phyloP scores from a whole-genome alignment of 1,140 invertebrate species.

The Mylabris phalerata region DNA sequence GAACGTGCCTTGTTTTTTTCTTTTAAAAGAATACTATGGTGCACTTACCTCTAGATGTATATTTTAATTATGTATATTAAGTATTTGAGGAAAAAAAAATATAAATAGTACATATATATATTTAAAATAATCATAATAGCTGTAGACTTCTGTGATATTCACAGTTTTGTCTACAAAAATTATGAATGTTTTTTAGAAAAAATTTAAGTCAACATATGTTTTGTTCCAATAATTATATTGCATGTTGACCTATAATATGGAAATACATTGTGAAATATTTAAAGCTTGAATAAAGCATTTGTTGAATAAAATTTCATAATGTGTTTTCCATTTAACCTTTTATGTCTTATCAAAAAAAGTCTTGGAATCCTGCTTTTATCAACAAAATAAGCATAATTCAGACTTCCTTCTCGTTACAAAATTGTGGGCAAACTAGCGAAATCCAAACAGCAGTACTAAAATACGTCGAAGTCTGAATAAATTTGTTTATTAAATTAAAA shows the following conservation, averaged over 20 bases:
- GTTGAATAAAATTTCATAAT: constrained; percentile 53
- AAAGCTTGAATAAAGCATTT: constrained; percentile 58
- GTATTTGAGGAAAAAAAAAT: no score
- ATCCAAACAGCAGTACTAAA: no score
- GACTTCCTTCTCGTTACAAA: no score
- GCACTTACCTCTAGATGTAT: constrained; percentile 6
- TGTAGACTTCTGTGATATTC: constrained; percentile 23
- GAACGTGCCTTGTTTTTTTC: no score
- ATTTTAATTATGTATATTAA: constrained; percentile 3
- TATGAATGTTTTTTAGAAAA: constrained; percentile 5
- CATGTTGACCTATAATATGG: constrained; percentile 44
- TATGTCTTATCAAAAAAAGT: constrained; percentile 1
- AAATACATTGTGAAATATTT: constrained; percentile 55
- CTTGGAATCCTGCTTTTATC: no score
- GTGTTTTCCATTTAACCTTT: constrained; percentile 49
- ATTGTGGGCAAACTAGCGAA: no score
- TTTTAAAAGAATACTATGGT: neutral
- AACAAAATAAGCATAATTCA: no score
- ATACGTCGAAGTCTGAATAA: no score
- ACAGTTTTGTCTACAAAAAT: constrained; percentile 15
- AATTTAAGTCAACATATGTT: constrained; percentile 23
- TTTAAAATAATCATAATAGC: no score
- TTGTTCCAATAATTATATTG: constrained; percentile 35
- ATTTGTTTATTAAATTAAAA: neutral
- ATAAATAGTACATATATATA: no score